Conservation (phyloP, 2,113 vertebrate genomes). For the Microtus richardsoni region DNA sequence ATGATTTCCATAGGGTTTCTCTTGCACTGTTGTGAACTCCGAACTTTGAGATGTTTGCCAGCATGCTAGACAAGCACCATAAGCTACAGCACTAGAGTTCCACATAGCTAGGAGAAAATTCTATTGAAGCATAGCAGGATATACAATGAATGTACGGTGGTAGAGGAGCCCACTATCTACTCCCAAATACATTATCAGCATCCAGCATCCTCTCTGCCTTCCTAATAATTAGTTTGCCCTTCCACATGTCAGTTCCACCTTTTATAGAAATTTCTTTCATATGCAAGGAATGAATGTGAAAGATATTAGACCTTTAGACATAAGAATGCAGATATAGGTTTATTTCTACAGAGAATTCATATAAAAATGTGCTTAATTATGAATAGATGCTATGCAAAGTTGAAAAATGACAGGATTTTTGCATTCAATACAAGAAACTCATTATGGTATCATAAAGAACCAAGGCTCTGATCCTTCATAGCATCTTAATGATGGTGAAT, state of each 20-base stretch:
- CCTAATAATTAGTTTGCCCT: background rate
- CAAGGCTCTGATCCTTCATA: constrained; percentile 12
- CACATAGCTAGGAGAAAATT: background rate
- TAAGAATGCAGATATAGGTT: constrained; percentile 20
- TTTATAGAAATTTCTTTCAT: constrained; percentile 6
- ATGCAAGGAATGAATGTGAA: constrained; percentile 15
- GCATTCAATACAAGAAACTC: constrained; percentile 48
- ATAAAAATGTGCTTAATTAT: constrained; percentile 11
- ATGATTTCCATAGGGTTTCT: background rate
- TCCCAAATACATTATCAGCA: background rate
- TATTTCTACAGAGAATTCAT: constrained; percentile 21
- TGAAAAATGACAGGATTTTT: constrained; percentile 17
- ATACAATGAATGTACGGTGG: background rate
- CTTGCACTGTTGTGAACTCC: background rate
- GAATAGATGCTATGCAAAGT: background rate
- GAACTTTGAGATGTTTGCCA: background rate
- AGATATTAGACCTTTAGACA: constrained; percentile 45
- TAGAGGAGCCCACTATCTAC: background rate
- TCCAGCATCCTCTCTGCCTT: background rate
- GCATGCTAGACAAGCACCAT: background rate
- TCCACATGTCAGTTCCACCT: background rate
- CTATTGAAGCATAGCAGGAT: background rate
- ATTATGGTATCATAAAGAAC: constrained; percentile 48
- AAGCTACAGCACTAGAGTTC: background rate
- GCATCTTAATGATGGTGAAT: constrained; percentile 14